Conservation (phyloP, 1,140 invertebrate species). For the Ceratina australensis region DNA sequence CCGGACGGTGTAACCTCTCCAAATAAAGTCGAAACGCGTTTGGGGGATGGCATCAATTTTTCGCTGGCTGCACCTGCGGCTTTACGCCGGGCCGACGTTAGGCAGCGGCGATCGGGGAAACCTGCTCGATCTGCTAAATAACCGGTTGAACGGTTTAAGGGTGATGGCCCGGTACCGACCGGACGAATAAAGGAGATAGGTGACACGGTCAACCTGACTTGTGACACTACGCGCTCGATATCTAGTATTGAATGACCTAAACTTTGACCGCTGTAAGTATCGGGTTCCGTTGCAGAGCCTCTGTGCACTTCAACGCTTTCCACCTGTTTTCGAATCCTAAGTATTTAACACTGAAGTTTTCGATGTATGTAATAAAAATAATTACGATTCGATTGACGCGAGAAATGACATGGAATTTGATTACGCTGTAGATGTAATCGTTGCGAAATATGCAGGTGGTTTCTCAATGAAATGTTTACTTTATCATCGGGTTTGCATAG, state of each 20-base stretch:
- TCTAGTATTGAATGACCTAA: background rate
- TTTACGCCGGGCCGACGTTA: slow-evolving; percentile 38
- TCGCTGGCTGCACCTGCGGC: slow-evolving; percentile 71
- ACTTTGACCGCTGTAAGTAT: background rate
- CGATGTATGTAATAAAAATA: too few relatives aligned
- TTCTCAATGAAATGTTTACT: too few relatives aligned
- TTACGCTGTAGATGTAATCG: too few relatives aligned
- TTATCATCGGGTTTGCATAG: too few relatives aligned
- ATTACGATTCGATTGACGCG: too few relatives aligned
- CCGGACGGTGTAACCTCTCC: slow-evolving; percentile 55
- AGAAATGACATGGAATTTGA: too few relatives aligned
- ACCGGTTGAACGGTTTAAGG: slow-evolving; percentile 53
- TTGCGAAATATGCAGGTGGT: too few relatives aligned
- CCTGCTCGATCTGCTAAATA: slow-evolving; percentile 53
- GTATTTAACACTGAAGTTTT: too few relatives aligned
- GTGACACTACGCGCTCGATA: background rate
- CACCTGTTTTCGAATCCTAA: too few relatives aligned
- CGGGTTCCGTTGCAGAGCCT: background rate
- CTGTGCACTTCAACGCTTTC: too few relatives aligned
- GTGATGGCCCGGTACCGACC: slow-evolving; percentile 35
- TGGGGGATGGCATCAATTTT: slow-evolving; percentile 65
- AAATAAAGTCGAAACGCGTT: slow-evolving; percentile 50
- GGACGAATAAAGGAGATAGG: slow-evolving; percentile 30
- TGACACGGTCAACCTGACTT: background rate
- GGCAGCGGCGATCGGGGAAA: slow-evolving; percentile 29